Conservation (phyloP, 1,140 invertebrate species). For the Medauroidea extradentata region DNA sequence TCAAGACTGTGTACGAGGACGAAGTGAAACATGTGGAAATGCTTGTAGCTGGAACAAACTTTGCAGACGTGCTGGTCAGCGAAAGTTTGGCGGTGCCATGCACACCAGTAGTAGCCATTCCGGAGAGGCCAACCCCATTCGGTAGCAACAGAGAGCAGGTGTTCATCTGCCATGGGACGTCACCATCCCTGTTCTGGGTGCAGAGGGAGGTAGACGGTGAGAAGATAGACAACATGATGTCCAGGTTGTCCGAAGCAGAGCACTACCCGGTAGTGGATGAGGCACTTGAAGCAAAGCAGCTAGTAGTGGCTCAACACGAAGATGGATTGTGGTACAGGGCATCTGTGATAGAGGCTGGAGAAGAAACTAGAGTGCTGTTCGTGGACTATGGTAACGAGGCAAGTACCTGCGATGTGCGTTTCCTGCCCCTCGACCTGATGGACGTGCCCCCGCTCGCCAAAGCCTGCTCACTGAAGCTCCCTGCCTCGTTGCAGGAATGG, state of each 20-base stretch:
- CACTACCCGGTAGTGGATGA: constrained; percentile 37
- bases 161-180: constrained; percentile 14
- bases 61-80: not conserved
- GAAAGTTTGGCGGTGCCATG: not conserved
- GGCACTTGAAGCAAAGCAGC: constrained; percentile 43
- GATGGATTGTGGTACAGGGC: constrained; percentile 63
- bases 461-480: constrained; percentile 58
- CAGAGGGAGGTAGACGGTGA: constrained; percentile 3
- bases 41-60: not conserved
- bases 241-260: constrained; percentile 31
- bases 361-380: constrained; percentile 56
- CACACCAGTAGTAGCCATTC: not conserved
- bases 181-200: constrained; percentile 18
- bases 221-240: not conserved
- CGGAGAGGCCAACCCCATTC: not conserved
- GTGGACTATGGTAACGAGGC: constrained; percentile 71
- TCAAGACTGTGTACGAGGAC: not conserved
- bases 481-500: constrained; percentile 55
- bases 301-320: constrained; percentile 51
- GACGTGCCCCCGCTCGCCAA: constrained; percentile 54
- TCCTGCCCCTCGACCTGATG: constrained; percentile 58
- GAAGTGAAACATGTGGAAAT: not conserved
- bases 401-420: constrained; percentile 51
- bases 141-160: constrained; percentile 3
- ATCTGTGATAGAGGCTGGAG: constrained; percentile 55